Evolutionary conservation across 1,140 invertebrate genomes (phyloP).

Genomic region (Eueides isabella): DNA sequence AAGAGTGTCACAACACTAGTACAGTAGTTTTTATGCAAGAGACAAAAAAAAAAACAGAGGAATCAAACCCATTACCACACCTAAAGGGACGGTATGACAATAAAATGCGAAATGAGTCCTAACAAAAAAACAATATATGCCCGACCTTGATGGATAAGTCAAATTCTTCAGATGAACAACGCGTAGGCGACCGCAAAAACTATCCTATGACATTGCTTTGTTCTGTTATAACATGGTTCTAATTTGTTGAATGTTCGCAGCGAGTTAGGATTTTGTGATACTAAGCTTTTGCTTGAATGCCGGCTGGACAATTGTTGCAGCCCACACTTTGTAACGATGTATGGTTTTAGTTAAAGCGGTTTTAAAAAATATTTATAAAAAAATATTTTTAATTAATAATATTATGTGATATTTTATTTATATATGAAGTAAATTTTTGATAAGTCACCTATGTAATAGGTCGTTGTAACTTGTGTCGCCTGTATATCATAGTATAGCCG

Average conservation of each 20-base stretch:
- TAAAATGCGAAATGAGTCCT: constrained; percentile 50
- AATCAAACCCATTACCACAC: constrained; percentile 44
- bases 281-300: constrained; percentile 57
- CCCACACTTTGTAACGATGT: constrained; percentile 62
- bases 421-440: too few relatives aligned
- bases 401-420: neutral
- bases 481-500: too few relatives aligned
- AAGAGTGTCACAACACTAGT: too few relatives aligned
- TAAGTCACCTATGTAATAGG: too few relatives aligned
- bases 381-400: too few relatives aligned
- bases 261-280: constrained; percentile 61
- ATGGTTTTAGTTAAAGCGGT: constrained; percentile 52
- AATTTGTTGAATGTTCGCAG: constrained; percentile 27
- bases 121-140: constrained; percentile 73
- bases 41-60: constrained; percentile 13
- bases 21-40: too few relatives aligned
- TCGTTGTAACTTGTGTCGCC: too few relatives aligned
- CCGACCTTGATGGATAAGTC: constrained; percentile 74
- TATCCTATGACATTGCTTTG: constrained; percentile 77
- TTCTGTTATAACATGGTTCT: constrained; percentile 58
- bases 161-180: constrained; percentile 73
- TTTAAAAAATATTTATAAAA: neutral
- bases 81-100: constrained; percentile 57
- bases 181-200: constrained; percentile 79
- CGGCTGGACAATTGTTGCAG: constrained; percentile 74